Evolutionary conservation across 2,797 vertebrate genomes (phyloP), one percentile per base, ranked within the genome.

Genomic region (Platalea minor): DNA sequence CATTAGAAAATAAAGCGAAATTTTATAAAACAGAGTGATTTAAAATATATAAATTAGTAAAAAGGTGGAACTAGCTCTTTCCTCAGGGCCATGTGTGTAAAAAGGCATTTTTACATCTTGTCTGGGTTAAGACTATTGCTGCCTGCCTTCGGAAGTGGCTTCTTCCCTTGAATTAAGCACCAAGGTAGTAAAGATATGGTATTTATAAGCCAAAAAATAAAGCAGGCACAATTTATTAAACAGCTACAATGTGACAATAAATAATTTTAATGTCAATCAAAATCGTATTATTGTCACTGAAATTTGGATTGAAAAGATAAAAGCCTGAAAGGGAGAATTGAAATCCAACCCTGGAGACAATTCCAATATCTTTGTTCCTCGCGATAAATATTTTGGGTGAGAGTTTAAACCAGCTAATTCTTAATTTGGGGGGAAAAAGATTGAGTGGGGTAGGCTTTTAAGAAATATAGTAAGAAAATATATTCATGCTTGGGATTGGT

Each of bases 231-330:
- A 95, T 97, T 93, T 96, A 97, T 96, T 95, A 91, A 97, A 96
- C 95, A 97, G 93, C 85, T 82, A 91, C 95, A 88, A 94, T 72
- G 77, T 97, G 94, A 96, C 96, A 97, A 97, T 97, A 97, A 97
- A 97, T 97, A 97, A 97, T 97, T 97, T 96, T 95, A 88, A 96
- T 73, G 95, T 97, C 97, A 97, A 96, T 97, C 96, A 97, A 96
- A 96, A 94, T 90, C 10, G 72, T 95, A 95, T 93, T 93, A 96
- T 97, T 97, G 95, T 96, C 94, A 77, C 88, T 88, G 96, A 97
- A 96, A 96, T 97, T 95, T 93, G 89, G 89, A 97, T 89, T 94
- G 93, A 95, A 96, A 96, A 85, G 88, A 95, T 95, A 95, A 88
- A 96, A 97, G 92, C 74, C 63, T 96, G 88, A 91, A 89, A 96